Conservation (phyloP, 92 coral and sea anemone genomes). For the Umimayanthus chanpuru region DNA sequence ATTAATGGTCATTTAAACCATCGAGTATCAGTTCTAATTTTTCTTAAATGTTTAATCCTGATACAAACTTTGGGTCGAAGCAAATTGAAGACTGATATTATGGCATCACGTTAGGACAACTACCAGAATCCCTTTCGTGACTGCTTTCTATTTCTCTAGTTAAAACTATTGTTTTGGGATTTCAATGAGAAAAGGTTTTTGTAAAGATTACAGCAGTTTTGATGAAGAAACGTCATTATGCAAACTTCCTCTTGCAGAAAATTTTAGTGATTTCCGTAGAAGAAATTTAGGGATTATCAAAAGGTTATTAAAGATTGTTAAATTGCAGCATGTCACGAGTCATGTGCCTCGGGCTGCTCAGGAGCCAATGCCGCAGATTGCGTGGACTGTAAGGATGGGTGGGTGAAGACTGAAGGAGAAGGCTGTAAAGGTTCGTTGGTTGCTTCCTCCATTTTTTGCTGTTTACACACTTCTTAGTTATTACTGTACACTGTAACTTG, state of each 20-base stretch:
- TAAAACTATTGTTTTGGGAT: neutral
- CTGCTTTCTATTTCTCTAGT: too few species aligned
- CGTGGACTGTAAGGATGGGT: slow-evolving; percentile 84
- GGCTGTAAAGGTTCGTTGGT: slow-evolving; percentile 83
- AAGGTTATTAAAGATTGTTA: neutral
- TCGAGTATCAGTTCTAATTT: too few species aligned
- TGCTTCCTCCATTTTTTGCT: neutral
- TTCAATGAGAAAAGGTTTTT: too few species aligned
- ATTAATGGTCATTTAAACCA: too few species aligned
- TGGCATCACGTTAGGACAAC: too few species aligned
- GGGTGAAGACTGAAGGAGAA: slow-evolving; percentile 83
- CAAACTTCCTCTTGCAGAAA: too few species aligned
- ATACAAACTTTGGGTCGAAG: too few species aligned
- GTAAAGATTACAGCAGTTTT: too few species aligned
- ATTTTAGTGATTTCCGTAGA: neutral
- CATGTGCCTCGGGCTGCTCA: slow-evolving; percentile 83
- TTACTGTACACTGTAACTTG: neutral
- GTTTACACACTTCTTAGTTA: neutral
- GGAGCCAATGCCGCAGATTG: slow-evolving; percentile 81
- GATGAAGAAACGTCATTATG: too few species aligned
- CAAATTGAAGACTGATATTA: too few species aligned
- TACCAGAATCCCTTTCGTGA: neutral
- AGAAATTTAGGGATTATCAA: neutral
- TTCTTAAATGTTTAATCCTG: too few species aligned
- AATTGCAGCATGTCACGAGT: slow-evolving; percentile 78